A percentile compares a stretch with the other conserved stretches of the same genome.
These are phyloP conservation scores for Gymnorhina tibicen DNA, from an alignment of 2,113 vertebrate species.

Conservation along the genomic window DNA sequence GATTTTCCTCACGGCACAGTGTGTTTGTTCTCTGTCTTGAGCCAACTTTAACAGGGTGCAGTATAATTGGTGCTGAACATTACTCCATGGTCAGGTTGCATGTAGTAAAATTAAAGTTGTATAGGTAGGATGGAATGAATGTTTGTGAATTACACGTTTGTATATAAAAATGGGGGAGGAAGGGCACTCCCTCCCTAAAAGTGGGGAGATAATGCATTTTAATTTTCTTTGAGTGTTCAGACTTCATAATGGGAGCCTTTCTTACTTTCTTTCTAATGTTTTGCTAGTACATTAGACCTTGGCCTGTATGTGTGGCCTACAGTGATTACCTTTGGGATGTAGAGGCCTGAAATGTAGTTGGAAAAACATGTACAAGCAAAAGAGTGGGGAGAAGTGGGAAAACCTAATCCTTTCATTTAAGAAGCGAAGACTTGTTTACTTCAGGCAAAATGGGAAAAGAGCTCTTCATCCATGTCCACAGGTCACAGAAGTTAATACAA, in stretches of 20 bases:
- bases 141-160: background rate
- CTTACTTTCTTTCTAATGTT: background rate
- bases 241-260: background rate
- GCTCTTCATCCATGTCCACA: background rate
- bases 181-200: background rate
- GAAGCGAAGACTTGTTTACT: background rate
- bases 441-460: background rate
- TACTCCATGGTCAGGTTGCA: background rate
- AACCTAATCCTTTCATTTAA: background rate
- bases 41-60: background rate
- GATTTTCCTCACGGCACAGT: background rate
- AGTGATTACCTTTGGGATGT: background rate
- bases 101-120: background rate
- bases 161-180: background rate
- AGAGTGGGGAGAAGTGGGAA: background rate
- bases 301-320: background rate
- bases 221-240: background rate
- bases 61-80: slow-evolving; percentile 2
- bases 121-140: background rate
- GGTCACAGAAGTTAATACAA: background rate
- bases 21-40: slow-evolving; percentile 5
- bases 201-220: background rate
- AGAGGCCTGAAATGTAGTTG: background rate
- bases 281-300: background rate
- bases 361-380: background rate